A percentile compares a stretch with the other conserved stretches of the same genome.
Evolutionary conservation across 2,113 vertebrate genomes (phyloP).

Genomic region (Sander lucioperca): DNA sequence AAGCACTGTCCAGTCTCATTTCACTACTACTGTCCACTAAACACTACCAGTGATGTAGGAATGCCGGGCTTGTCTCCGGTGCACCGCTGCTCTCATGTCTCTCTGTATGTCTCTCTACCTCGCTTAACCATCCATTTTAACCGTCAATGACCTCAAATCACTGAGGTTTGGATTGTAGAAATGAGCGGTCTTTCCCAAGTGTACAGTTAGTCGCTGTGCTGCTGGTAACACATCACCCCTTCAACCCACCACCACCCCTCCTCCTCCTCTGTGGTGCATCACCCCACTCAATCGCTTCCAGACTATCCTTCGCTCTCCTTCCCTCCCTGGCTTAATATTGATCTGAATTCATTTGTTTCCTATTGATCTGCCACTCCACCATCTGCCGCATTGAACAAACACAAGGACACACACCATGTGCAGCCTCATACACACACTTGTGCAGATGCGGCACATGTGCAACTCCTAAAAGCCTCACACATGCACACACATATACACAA

Average conservation of each 20-base stretch:
- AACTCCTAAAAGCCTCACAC: conserved; percentile 5
- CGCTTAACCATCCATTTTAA: conserved; percentile 66
- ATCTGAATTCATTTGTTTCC: conserved; percentile 85
- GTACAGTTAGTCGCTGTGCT: conserved; percentile 66
- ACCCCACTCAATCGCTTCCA: conserved; percentile 69
- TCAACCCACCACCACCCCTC: conserved; percentile 37
- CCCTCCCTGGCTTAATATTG: conserved; percentile 78
- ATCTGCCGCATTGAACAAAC: conserved; percentile 85
- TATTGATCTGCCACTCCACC: conserved; percentile 83
- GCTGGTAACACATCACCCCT: conserved; percentile 65
- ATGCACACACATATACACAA: conserved; percentile 2
- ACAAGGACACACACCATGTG: conserved; percentile 72
- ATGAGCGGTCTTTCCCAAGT: conserved; percentile 68
- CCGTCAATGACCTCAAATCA: conserved; percentile 57
- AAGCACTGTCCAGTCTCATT: conserved; percentile 2
- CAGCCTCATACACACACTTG: conserved; percentile 28
- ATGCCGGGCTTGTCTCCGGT: conserved; percentile 7
- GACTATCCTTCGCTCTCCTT: conserved; percentile 76
- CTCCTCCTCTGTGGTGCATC: conserved; percentile 59
- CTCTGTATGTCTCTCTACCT: conserved; percentile 35
- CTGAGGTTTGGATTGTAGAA: conserved; percentile 62
- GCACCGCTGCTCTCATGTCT: conserved; percentile 20
- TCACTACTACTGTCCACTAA: background rate
- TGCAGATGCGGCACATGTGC: conserved; percentile 32
- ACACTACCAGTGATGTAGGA: conserved; percentile 28